Percentiles rank a stretch among this genome's conserved stretches.
Evolutionary conservation across 2,113 vertebrate genomes (phyloP).

Genomic region (Dascyllus trimaculatus): DNA sequence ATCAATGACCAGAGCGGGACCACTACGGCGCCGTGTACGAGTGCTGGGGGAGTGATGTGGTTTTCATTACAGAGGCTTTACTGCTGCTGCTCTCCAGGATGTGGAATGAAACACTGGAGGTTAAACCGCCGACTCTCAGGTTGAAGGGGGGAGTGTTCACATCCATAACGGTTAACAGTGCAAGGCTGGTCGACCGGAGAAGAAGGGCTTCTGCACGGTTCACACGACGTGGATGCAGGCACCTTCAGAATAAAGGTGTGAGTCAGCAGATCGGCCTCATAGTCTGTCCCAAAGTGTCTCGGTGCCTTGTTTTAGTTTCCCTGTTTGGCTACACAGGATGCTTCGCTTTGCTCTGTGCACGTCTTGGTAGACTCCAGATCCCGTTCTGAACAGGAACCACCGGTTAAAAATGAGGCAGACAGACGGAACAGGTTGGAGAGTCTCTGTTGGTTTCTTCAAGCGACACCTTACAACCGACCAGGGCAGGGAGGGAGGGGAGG

Average conservation of each 20-base stretch:
- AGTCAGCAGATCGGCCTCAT: background rate
- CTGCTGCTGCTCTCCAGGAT: background rate
- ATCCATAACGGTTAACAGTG: slow-evolving; percentile 1
- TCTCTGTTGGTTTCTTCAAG: slow-evolving; percentile 40
- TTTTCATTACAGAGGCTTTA: background rate
- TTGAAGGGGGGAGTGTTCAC: background rate
- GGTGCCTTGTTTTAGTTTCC: too few species aligned
- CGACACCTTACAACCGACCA: slow-evolving; percentile 40
- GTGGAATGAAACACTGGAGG: background rate
- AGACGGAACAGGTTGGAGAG: background rate
- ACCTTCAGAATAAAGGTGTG: background rate
- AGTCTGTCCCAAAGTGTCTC: too few species aligned
- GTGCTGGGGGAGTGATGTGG: background rate
- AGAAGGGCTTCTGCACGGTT: background rate
- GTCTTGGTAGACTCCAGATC: background rate
- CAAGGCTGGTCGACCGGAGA: too few species aligned
- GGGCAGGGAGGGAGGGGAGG: too few species aligned
- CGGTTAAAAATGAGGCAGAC: too few species aligned
- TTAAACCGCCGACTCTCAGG: slow-evolving; percentile 8
- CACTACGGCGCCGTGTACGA: background rate
- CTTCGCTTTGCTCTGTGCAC: too few species aligned
- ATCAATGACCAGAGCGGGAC: too few species aligned
- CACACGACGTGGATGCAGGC: background rate
- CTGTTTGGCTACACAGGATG: background rate
- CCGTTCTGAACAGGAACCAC: background rate